Conservation (phyloP, 53 echinoderm and acorn worm genomes). For the Holothuria scabra region DNA sequence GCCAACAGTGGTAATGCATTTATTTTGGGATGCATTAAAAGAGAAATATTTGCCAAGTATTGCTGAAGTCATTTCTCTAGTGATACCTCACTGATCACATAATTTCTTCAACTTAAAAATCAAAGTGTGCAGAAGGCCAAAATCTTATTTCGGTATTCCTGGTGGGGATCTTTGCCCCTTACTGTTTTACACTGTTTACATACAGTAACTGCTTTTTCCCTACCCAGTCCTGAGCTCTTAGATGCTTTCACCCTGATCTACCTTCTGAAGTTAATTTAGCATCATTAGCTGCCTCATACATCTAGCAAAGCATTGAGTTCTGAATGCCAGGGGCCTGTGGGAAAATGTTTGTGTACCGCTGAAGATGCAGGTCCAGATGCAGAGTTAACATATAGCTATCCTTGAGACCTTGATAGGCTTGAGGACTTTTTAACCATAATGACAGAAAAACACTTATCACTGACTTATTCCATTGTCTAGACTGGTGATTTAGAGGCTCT, state of each 20-base stretch:
- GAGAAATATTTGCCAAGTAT: too few species aligned
- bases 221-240: too few species aligned
- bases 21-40: too few species aligned
- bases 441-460: constrained; percentile 16
- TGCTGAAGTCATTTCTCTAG: too few species aligned
- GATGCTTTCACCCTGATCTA: not conserved
- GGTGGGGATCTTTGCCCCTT: too few species aligned
- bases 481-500: not conserved
- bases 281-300: constrained; percentile 22
- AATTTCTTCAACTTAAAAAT: too few species aligned
- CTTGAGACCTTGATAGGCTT: not conserved
- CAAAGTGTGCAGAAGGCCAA: too few species aligned
- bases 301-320: constrained; percentile 27
- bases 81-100: too few species aligned
- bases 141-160: too few species aligned
- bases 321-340: not conserved
- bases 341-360: constrained; percentile 29
- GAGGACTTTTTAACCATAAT: constrained; percentile 26
- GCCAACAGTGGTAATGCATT: too few species aligned
- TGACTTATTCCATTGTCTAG: constrained; percentile 27
- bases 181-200: too few species aligned
- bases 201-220: too few species aligned
- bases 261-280: constrained; percentile 7
- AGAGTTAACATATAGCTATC: constrained; percentile 5
- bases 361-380: constrained; percentile 14